phyloP scores from a whole-genome alignment of 2,113 vertebrate genomes.

The Neopipo cinnamomea region DNA sequence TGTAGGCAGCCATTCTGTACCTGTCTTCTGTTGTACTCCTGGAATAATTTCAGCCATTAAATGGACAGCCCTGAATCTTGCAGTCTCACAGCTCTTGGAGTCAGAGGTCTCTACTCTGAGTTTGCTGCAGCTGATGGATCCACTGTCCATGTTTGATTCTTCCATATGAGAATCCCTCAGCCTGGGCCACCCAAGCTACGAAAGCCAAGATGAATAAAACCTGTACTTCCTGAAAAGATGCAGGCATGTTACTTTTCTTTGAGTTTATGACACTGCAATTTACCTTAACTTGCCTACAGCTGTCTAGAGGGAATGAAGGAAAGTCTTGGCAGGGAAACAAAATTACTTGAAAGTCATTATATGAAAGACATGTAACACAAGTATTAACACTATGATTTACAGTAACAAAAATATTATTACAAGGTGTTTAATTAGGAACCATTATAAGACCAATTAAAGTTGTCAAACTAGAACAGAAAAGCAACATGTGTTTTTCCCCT shows the following conservation, averaged over 20 bases:
- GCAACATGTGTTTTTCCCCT: not conserved
- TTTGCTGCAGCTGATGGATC: not conserved
- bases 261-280: not conserved
- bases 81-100: not conserved
- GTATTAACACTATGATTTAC: conserved; percentile 13
- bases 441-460: conserved; percentile 28
- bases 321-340: not conserved
- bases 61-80: not conserved
- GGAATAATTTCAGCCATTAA: not conserved
- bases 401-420: conserved; percentile 6
- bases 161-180: not conserved
- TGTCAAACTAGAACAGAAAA: conserved; percentile 23
- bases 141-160: not conserved
- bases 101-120: not conserved
- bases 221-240: not conserved
- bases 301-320: not conserved
- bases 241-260: not conserved
- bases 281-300: not conserved
- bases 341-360: not conserved
- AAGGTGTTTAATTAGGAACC: not conserved
- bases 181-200: not conserved
- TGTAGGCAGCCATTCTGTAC: not conserved
- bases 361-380: not conserved
- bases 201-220: not conserved
- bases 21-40: not conserved